A percentile compares a stretch with the other conserved stretches of the same genome.
phyloP scores from a whole-genome alignment of 2,797 vertebrate genomes.

The Ptychobarbus kaznakovi region DNA sequence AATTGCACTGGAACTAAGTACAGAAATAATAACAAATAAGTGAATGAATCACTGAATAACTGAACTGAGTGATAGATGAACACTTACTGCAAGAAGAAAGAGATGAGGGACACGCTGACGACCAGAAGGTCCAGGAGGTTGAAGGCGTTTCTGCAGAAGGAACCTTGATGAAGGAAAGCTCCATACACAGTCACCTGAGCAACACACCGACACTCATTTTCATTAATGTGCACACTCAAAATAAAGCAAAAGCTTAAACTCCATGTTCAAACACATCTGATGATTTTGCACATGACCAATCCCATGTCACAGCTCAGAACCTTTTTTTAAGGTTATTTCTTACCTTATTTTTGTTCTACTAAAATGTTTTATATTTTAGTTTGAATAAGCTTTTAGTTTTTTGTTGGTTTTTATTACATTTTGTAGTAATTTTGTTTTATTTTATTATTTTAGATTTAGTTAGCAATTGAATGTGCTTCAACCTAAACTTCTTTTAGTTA shows the following conservation, averaged over 20 bases:
- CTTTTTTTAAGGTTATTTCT: not conserved
- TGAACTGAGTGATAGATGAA: not conserved
- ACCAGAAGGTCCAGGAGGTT: constrained; percentile 87
- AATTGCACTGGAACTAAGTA: constrained; percentile 91
- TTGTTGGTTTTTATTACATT: too few relatives aligned
- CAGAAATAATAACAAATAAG: not conserved
- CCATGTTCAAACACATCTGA: not conserved
- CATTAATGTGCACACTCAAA: not conserved
- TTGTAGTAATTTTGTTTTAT: too few relatives aligned
- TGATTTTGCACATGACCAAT: not conserved
- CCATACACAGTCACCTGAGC: constrained; percentile 84
- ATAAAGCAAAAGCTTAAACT: not conserved
- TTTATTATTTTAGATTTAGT: not conserved
- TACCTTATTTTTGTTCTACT: not conserved
- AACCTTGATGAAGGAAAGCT: constrained; percentile 87
- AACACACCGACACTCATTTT: constrained; percentile 14
- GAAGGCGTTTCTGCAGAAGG: constrained; percentile 88
- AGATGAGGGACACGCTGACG: constrained; percentile 87
- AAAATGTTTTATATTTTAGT: not conserved
- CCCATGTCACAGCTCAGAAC: not conserved
- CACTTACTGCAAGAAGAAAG: constrained; percentile 97
- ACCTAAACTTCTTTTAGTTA: not conserved
- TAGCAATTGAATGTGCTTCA: not conserved
- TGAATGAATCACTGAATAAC: not conserved
- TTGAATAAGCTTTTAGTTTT: not conserved